phyloP scores from a whole-genome alignment of 2,888 invertebrate species.

The Phorcus lineatus region DNA sequence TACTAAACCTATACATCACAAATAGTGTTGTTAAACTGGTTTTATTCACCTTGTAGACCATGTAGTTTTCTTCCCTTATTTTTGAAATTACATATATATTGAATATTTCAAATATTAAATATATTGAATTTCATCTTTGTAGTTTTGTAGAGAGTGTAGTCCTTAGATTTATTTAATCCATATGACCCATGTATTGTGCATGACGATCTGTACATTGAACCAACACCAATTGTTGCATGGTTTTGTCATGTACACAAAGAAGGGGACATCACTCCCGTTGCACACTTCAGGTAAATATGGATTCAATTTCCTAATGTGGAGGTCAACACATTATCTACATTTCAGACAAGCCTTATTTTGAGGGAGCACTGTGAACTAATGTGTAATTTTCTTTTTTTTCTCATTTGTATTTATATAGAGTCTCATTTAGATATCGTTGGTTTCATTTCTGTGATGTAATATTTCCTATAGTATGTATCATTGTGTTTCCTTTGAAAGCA shows the following conservation, averaged over 20 bases:
- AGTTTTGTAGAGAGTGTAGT: no score
- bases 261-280: not conserved
- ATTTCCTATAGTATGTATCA: not conserved
- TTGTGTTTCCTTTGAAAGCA: slow-evolving; percentile 7
- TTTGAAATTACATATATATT: not conserved
- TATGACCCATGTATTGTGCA: no score
- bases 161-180: no score
- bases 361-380: slow-evolving; percentile 1
- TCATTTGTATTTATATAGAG: not conserved
- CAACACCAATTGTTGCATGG: not conserved
- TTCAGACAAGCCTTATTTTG: slow-evolving; percentile 10
- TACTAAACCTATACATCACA: no score
- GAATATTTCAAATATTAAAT: not conserved
- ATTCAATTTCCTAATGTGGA: not conserved
- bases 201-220: not conserved
- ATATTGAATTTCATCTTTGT: not conserved
- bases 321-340: not conserved
- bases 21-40: no score
- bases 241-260: slow-evolving; percentile 18
- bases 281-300: slow-evolving; percentile 13
- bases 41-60: no score
- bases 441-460: no score
- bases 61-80: not conserved
- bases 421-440: no score
- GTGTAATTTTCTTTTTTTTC: not conserved